Evolutionary conservation across 2,113 vertebrate genomes (phyloP).

Genomic region (Turdus rufiventris): DNA sequence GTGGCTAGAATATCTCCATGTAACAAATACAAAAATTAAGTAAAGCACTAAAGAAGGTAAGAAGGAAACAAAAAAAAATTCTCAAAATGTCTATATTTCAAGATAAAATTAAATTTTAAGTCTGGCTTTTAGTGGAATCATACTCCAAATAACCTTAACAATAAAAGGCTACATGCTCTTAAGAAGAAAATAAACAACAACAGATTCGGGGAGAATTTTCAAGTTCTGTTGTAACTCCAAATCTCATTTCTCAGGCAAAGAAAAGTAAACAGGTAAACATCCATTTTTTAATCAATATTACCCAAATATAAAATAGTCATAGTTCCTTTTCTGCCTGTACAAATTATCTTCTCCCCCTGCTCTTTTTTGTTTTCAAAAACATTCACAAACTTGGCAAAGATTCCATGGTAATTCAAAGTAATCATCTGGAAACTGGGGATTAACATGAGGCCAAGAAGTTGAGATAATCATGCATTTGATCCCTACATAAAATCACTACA

Average conservation of each 20-base stretch:
- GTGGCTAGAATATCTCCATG: neutral
- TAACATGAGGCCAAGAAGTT: neutral
- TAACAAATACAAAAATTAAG: neutral
- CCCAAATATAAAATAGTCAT: neutral
- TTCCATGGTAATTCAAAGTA: neutral
- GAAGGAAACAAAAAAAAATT: neutral
- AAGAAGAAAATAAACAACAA: neutral
- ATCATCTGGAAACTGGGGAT: neutral
- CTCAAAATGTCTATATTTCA: neutral
- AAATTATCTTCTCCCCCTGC: neutral
- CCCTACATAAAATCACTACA: neutral
- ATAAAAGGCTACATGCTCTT: neutral
- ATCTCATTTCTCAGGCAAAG: neutral
- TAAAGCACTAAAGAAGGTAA: neutral
- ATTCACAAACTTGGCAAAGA: neutral
- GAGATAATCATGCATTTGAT: neutral
- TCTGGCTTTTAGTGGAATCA: neutral
- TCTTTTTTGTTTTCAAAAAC: neutral
- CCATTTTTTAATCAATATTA: neutral
- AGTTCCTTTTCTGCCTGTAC: neutral
- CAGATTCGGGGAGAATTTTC: neutral
- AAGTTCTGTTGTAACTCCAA: neutral
- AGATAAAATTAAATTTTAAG: neutral
- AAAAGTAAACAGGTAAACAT: neutral
- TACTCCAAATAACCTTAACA: neutral